phyloP scores from a whole-genome alignment of 2,888 invertebrate genomes.

The Horisme vitalbata region DNA sequence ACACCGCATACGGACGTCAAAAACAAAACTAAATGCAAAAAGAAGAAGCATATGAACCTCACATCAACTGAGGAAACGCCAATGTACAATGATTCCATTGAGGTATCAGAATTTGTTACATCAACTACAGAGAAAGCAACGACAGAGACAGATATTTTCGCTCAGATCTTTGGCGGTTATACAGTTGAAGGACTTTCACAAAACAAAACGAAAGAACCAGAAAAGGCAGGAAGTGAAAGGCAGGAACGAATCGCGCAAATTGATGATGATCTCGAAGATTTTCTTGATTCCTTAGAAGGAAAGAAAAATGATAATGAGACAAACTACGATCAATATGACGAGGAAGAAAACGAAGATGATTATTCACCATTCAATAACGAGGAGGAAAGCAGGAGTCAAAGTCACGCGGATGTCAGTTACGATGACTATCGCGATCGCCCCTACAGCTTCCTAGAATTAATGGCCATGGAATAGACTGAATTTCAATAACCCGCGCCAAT shows the following conservation, averaged over 20 bases:
- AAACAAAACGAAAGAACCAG: slow-evolving; percentile 35
- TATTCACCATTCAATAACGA: slow-evolving; percentile 40
- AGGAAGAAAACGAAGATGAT: slow-evolving; percentile 45
- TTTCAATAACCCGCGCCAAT: slow-evolving; percentile 23
- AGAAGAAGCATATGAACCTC: slow-evolving; percentile 55
- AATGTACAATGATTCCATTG: slow-evolving; percentile 12
- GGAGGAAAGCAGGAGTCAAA: slow-evolving; percentile 25
- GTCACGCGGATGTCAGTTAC: slow-evolving; percentile 25
- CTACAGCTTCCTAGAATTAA: slow-evolving; percentile 67
- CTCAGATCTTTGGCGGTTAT: slow-evolving; percentile 51
- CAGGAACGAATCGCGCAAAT: slow-evolving; percentile 50
- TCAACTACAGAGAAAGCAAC: slow-evolving; percentile 43
- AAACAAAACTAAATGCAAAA: slow-evolving; percentile 72
- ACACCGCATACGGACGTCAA: slow-evolving; percentile 46
- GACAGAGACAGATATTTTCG: slow-evolving; percentile 52
- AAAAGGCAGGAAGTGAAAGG: slow-evolving; percentile 51
- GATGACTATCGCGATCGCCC: slow-evolving; percentile 52
- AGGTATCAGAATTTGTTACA: slow-evolving; percentile 31
- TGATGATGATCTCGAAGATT: slow-evolving; percentile 64
- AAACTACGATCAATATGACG: slow-evolving; percentile 47
- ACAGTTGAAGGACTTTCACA: slow-evolving; percentile 15
- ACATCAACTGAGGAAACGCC: slow-evolving; percentile 39
- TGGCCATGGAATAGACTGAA: slow-evolving; percentile 76
- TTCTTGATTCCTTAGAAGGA: slow-evolving; percentile 54
- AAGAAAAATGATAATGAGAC: slow-evolving; percentile 41